Percentiles rank a stretch among this genome's conserved stretches.
These are phyloP conservation scores for Maniola jurtina DNA, from an alignment of 1,140 invertebrate genomes.

Conservation along the genomic window DNA sequence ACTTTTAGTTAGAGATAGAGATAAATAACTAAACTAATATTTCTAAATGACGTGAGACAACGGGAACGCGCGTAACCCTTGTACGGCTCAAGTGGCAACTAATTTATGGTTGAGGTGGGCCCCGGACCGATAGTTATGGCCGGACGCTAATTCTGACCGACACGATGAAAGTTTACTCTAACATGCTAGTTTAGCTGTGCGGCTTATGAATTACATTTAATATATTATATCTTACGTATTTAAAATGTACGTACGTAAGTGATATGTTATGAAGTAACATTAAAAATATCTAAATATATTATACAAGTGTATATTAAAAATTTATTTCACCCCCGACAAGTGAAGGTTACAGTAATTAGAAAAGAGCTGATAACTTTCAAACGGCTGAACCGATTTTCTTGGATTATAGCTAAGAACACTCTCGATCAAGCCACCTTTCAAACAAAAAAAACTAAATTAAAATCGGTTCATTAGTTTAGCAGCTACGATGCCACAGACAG, in stretches of 20 bases:
- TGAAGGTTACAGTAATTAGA: too few species aligned
- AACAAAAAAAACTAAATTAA: too few species aligned
- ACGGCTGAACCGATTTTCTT: too few species aligned
- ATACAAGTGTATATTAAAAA: too few species aligned
- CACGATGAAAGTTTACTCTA: conserved; percentile 41
- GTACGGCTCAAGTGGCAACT: conserved; percentile 64
- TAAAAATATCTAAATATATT: not conserved
- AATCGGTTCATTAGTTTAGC: too few species aligned
- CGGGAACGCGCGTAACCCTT: conserved; percentile 51
- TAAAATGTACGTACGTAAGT: not conserved
- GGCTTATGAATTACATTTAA: not conserved
- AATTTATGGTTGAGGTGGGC: conserved; percentile 74
- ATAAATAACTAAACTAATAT: too few species aligned
- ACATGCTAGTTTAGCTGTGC: conserved; percentile 8
- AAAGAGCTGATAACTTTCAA: too few species aligned
- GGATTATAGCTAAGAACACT: too few species aligned
- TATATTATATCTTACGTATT: not conserved
- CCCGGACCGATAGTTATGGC: conserved; percentile 62
- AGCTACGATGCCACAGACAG: too few species aligned
- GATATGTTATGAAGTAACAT: too few species aligned
- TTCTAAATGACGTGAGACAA: conserved; percentile 30
- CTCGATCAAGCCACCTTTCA: too few species aligned
- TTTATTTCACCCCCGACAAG: too few species aligned
- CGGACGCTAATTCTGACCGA: conserved; percentile 65
- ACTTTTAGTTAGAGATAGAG: not conserved